Base-by-base conservation (phyloP, 1,140 invertebrate species). In the Zaprionus inermis region DNA sequence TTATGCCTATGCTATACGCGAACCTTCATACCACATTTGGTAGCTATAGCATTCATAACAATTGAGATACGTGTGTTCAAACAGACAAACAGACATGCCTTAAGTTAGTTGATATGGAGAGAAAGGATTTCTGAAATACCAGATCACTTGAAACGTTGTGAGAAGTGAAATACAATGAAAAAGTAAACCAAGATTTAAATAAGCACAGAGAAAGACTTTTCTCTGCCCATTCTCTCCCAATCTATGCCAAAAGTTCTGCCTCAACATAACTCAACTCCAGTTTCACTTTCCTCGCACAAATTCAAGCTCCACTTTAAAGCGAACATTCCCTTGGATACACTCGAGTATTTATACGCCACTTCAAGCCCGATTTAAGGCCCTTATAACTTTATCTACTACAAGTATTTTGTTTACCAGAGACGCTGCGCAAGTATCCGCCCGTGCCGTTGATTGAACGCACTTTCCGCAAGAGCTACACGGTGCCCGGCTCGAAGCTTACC, bases 401-500 rank as follows among this genome's bases (percentile, higher is more conserved):
- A 58, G 16, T 44, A 1, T 59, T 34, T 32, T 59, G 14, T 20
- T 46, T 49, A 20, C 16, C 44, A 54, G 93, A 93, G 81, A 94
- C 93, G 0, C 64, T 93, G 0, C 90, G 93, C 52, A 92, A 92
- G 49, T 93, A 94, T 65, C 93, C 93, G 0, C 80, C 93, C 5
- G 58, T 93, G 5, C 91, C 84, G 5, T 76, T 85, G 6, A 88
- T 92, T 14, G 82, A 90, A 22, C 76, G 91, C 3, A 55, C 78
- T 46, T 91, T 89, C 54, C 78, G 85, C 28, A 92, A 91, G 22
- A 78, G 57, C 14, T 92, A 79, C 59, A 72, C 71, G 1, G 36
- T 92, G 34, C 85, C 91, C 12, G 74, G 78, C 16, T 72, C 65
- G 11, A 79, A 78, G 18, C 75, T 92, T 3, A 90, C 73, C 9